These are phyloP conservation scores for Mesembrinibis cayennensis DNA, from an alignment of 2,113 vertebrate genomes.

Conservation along the genomic window DNA sequence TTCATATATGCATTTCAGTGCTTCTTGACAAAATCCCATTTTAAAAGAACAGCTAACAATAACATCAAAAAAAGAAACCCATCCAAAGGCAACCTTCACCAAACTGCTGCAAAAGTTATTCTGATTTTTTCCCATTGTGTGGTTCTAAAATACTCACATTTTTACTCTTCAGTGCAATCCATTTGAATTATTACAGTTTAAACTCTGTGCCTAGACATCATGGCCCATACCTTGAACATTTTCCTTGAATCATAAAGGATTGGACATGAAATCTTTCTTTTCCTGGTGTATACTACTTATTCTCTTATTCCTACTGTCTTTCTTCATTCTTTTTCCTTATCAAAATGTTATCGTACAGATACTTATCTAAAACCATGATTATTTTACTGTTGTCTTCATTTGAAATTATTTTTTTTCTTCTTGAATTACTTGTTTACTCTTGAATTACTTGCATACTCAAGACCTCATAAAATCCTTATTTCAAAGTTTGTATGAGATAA, in stretches of 20 bases:
- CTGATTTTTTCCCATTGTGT: fast-evolving
- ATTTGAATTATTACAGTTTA: not conserved
- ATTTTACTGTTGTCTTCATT: not conserved
- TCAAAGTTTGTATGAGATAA: not conserved
- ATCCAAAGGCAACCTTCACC: not conserved
- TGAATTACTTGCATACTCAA: not conserved
- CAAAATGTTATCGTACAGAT: not conserved
- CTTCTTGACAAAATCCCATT: not conserved
- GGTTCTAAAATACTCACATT: not conserved
- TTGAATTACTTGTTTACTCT: not conserved
- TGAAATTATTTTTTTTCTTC: not conserved
- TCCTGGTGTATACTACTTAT: not conserved
- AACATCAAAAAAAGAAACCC: not conserved
- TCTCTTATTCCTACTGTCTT: not conserved
- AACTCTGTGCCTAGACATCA: not conserved
- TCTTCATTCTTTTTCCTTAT: not conserved
- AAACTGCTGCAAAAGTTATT: not conserved
- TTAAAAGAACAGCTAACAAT: not conserved
- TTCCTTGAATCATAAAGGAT: not conserved
- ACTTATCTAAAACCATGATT: not conserved
- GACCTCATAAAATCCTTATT: not conserved
- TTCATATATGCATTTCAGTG: not conserved
- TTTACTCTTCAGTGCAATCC: not conserved
- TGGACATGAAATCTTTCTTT: not conserved
- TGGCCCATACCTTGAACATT: not conserved